Base-by-base conservation (phyloP, 1,140 invertebrate genomes). In the Solen grandis region DNA sequence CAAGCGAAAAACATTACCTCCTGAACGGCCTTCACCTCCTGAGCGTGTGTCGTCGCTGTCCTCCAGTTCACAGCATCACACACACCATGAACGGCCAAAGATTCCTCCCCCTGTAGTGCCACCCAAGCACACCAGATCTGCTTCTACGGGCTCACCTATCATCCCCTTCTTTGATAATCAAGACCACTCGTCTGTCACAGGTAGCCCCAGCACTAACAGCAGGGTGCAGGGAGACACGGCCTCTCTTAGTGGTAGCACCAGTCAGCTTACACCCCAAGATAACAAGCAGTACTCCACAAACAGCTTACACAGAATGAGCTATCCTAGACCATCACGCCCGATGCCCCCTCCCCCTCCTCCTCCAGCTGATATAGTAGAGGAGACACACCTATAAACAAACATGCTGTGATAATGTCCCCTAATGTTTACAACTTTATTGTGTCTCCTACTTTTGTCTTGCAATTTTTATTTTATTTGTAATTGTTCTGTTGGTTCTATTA, bases 91-190 rank as follows among this genome's bases (percentile, higher is more conserved):
- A 5, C 69, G 87, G 25, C 88, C 88, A 16, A 83, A 85, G 46
- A 75, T 83, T 46, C 84, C 86, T 13, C 82, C 87, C n/a, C 84
- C 86, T 5, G 74, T 81, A 0, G 81, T 78, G 50, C 83, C 81
- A 2, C 69, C 73, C 8, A 83, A 73, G 68, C 89, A 90, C 68
- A 85, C 88, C 50, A 57, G 89, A 33, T 90, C 89, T 35, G 84
- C 86, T 22, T 90, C 89, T 1, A 88, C 87, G 22, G 89, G 89
- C 5, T 83, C 80, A 31, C 83, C 77, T 65, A 72, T 87, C 3
- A 77, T 60, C 4, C 69, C 77, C 25, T n/a, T 27, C 10, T 60
- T 80, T 35, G 46, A 72, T 25, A 65, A 52, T 36, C 63, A 68
- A 50, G 54, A 78, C 33, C 27, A 68, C 29, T 41, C 59, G 65